Evolutionary conservation across 2,888 invertebrate species (phyloP), one percentile per base, ranked within the genome.

Genomic region (Perdita meconis): DNA sequence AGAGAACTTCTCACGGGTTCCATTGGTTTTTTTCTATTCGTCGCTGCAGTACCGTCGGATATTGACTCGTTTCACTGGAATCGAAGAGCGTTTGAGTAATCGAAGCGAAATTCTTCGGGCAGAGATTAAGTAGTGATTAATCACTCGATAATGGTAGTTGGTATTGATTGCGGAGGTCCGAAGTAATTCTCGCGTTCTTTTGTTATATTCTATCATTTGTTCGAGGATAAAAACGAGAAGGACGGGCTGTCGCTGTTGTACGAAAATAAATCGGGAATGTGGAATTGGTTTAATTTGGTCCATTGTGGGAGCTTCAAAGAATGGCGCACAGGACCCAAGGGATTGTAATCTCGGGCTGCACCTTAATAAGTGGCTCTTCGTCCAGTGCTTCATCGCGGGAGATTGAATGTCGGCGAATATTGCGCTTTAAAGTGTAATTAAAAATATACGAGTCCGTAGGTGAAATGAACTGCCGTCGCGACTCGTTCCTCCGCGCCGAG

Each of bases 371-470:
- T 68, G 55, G 55, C 55, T 68, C 53, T 60, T 38, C 50, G 56
- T 53, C 40, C n/a, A 8, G 13, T n/a, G 2, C 13, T 51, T 13
- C 51, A 30, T 44, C 26, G 16, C 2, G 55, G 24, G 36, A 55
- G 51, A 47, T 47, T 53, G 47, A 47, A 70, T n/a, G 34, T 30
- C 24, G 26, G 30, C 38, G 64, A 56, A 50, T 50, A 63, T 69
- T 38, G 47, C 38, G 36, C 30, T 50, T 19, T 13, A 44, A 55
- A 10, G 16, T 44, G 60, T 71, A 71, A 75, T 75, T 75, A 75
- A 71, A 71, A 75, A 71, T 71, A 38, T 65, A 59, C 44, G 16
- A 42, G 40, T 10, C 44, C 16, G 26, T n/a, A 56, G 47, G 61
- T 30, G 44, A 47, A 70, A 40, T 56, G 40, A 51, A 40, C 16